Conservation (phyloP, 2,113 vertebrate species). For the Pangasianodon hypophthalmus region DNA sequence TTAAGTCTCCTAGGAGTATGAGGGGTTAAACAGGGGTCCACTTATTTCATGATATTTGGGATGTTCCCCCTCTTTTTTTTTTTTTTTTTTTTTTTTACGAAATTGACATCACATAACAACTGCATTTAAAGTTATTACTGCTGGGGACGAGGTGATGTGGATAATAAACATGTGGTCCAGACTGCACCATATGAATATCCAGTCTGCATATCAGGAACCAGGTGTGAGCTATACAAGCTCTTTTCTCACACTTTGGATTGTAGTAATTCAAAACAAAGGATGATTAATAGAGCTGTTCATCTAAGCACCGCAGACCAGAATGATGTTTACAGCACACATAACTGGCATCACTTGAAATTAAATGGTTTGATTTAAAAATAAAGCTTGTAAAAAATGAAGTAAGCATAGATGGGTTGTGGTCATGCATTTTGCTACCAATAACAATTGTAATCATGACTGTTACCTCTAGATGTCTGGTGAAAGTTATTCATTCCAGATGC, state of each 20-base stretch:
- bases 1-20: not conserved
- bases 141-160: not conserved
- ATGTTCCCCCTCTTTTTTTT: not conserved
- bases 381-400: conserved; percentile 3
- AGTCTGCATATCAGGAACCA: conserved; percentile 25
- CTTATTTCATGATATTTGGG: not conserved
- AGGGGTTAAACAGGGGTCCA: not conserved
- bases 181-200: not conserved
- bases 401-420: conserved; percentile 1
- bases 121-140: not conserved
- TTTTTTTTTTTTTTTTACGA: not conserved
- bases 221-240: conserved; percentile 22
- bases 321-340: not conserved
- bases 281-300: conserved; percentile 5
- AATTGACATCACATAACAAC: not conserved
- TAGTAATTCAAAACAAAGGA: conserved; percentile 13
- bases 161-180: conserved; percentile 8
- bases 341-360: not conserved
- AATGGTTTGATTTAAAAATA: conserved; percentile 18
- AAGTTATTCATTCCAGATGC: conserved; percentile 52
- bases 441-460: conserved; percentile 20
- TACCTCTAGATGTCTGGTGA: conserved; percentile 48
- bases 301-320: not conserved
- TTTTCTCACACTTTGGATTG: not conserved
- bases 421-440: conserved; percentile 2